Evolutionary conservation across 2,113 vertebrate species (phyloP).

Genomic region (Smithornis capensis): DNA sequence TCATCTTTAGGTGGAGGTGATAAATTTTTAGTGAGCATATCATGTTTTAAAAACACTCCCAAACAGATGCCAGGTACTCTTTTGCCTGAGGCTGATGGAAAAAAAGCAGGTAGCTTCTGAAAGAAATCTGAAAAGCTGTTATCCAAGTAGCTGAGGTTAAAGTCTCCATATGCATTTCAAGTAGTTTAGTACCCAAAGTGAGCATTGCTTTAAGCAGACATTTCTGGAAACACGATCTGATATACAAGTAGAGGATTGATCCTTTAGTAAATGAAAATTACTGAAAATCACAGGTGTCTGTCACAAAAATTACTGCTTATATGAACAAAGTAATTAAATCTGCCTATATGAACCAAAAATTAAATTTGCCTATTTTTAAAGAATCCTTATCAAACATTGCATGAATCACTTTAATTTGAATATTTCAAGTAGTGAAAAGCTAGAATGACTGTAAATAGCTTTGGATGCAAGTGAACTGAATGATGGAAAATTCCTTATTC

Average conservation of each 20-base stretch:
- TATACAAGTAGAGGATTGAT: background rate
- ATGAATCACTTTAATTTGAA: slow-evolving; percentile 10
- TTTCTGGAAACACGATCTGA: slow-evolving; percentile 12
- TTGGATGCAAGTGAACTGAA: background rate
- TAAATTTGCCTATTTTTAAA: background rate
- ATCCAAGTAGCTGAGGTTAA: background rate
- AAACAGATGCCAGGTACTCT: background rate
- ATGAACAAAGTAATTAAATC: slow-evolving; percentile 35
- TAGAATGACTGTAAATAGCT: background rate
- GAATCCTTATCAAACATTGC: background rate
- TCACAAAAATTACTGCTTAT: slow-evolving; percentile 42
- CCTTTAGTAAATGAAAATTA: slow-evolving; percentile 6
- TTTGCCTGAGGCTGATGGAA: background rate
- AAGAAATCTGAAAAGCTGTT: slow-evolving; percentile 30
- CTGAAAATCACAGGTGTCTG: slow-evolving; percentile 43
- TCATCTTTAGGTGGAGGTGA: background rate
- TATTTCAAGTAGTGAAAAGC: background rate
- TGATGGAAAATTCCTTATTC: background rate
- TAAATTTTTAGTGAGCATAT: background rate
- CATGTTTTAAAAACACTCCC: background rate
- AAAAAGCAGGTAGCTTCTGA: background rate
- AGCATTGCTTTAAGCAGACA: background rate
- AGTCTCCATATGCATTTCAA: background rate
- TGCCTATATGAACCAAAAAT: slow-evolving; percentile 21
- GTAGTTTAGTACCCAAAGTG: background rate